Percentiles rank a stretch among this genome's conserved stretches.
Evolutionary conservation across 2,797 vertebrate genomes (phyloP).

Genomic region (Thripadectes ignobilis): DNA sequence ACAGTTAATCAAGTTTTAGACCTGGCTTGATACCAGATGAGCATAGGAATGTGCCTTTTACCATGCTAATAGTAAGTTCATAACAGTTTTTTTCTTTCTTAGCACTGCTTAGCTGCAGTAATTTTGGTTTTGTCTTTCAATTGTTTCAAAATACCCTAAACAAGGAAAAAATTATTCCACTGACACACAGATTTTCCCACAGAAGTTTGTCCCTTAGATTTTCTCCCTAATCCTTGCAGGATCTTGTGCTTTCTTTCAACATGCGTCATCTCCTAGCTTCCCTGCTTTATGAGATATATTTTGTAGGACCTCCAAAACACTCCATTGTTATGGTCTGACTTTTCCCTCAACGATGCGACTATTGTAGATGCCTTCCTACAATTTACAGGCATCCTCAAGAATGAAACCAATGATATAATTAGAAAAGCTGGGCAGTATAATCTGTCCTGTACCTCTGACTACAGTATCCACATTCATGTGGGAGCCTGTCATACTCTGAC

Average conservation of each 20-base stretch:
- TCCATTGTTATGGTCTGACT: not conserved
- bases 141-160: not conserved
- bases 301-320: not conserved
- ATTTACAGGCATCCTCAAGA: not conserved
- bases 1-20: not conserved
- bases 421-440: not conserved
- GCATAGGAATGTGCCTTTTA: not conserved
- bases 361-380: not conserved
- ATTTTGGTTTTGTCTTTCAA: not conserved
- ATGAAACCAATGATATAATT: not conserved
- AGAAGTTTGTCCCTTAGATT: not conserved
- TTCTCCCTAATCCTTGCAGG: not conserved
- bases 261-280: not conserved
- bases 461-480: not conserved
- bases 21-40: not conserved
- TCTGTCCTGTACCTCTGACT: not conserved
- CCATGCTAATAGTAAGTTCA: not conserved
- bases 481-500: not conserved
- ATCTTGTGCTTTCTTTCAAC: not conserved
- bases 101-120: not conserved
- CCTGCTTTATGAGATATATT: not conserved
- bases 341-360: not conserved
- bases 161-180: not conserved
- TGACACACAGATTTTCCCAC: not conserved
- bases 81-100: not conserved